Evolutionary conservation across 2,888 invertebrate genomes (phyloP), one percentile per base, ranked within the genome.

Genomic region (Euspilapteryx auroguttella): DNA sequence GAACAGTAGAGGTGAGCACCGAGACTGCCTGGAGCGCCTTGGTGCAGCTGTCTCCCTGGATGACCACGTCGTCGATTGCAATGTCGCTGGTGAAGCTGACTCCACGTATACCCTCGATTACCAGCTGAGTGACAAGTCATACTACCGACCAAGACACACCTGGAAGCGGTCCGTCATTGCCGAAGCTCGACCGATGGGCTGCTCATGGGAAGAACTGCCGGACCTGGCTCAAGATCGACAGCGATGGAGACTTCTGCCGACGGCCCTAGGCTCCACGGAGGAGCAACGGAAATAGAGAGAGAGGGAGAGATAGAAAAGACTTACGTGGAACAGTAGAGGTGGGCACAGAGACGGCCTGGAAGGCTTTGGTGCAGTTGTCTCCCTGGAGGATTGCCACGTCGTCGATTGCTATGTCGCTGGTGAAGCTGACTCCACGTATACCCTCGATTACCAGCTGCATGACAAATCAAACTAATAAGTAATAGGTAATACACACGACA

Each of bases 331-430:
- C n/a, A n/a, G n/a, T n/a, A n/a, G n/a, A n/a, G 1, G 57, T 61
- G 3, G 43, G 34, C 2, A 47, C 49, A 0, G 39, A 42, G 0
- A 32, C 37, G 6, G 40, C 44, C n/a, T n/a, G n/a, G n/a, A n/a
- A n/a, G 2, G 57, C 54, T 1, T 37, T 38, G 0, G 41, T 47
- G 40, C 87, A 87, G 33, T 82, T 75, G 1, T 66, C 61, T 0
- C 79, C 80, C 17, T 79, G 78, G 14, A 84, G 62, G 15, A 91
- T 61, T 5, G 79, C 75, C 0, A 92, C 82, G 48, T 93, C 92
- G 40, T 93, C 92, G 9, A 92, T 79, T 0, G 91, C 91, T 20
- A 87, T 85, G 47, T 91, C 90, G 29, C 89, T 87, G 5, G 85
- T 79, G 37, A 81, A 85, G 12, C 79, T 78, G 0, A 42, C 39